Evolutionary conservation across 92 coral and sea anemone species (phyloP), one percentile per base, ranked within the genome.

Genomic region (Galaxea fascicularis): DNA sequence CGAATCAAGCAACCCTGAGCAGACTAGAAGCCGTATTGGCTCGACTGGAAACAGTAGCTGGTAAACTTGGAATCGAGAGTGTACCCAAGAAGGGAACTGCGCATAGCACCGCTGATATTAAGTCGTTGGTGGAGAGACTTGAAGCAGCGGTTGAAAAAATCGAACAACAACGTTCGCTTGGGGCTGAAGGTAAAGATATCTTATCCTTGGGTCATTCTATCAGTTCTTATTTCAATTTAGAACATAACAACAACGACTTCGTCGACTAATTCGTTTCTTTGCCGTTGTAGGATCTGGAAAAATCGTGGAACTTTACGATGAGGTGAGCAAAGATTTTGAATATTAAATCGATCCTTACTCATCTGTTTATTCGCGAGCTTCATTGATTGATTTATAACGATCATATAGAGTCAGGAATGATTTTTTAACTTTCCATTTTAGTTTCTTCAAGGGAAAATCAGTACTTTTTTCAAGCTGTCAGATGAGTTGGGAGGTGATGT

Each of bases 401-500:
- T 30, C 17, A 20, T 16, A 31, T 14, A 20, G 53, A 29, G 51
- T 79, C 45, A 54, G 71, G 12, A n/a, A 41, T 54, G 21, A 49
- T 67, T 70, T 51, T 71, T 18, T 73, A 11, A 14, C 18, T 15
- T 22, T 51, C 44, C 47, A 21, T 45, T 54, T 49, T 66, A 92
- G 95, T 89, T 92, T 73, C 58, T 92, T 53, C 75, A 83, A 18
- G 93, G 93, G 22, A 88, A 93, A 57, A 64, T 93, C 46, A 75
- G 53, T 21, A 56, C 58, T 51, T 93, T 79, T 80, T 69, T 84
- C 46, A 80, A 84, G 86, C 71, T 90, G 45, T 93, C 95, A 39
- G 90, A 87, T 29, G 71, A 90, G 74, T 59, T 93, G 45, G 95
- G 95, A 39, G 92, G 87, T 70, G 95, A 93, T 60, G 93, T 93